Conservation (phyloP, 2,113 vertebrate genomes). For the Pterocles burchelli region DNA sequence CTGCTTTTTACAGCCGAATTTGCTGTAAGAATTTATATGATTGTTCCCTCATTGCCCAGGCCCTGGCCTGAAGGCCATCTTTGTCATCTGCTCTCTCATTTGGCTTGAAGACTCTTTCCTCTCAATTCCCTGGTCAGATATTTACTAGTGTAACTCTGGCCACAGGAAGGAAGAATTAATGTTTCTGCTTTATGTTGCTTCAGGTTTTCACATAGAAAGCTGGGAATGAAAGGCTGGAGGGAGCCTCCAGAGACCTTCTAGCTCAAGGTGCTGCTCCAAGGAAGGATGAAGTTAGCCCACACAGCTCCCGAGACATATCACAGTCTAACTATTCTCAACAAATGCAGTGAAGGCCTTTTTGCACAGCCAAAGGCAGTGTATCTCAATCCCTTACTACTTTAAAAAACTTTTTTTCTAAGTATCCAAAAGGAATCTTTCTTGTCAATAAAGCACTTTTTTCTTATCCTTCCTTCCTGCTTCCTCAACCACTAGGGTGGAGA, state of each 20-base stretch:
- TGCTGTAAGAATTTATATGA: not conserved
- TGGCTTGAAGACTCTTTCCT: not conserved
- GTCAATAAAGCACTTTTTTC: not conserved
- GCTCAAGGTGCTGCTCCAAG: not conserved
- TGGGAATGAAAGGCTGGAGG: not conserved
- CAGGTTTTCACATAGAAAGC: not conserved
- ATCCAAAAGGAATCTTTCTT: not conserved
- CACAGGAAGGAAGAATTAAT: not conserved
- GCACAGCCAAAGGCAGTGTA: not conserved
- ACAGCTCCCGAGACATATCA: not conserved
- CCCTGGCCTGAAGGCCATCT: not conserved
- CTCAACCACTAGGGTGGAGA: not conserved
- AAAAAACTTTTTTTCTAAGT: not conserved
- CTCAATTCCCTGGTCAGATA: not conserved
- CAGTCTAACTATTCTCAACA: not conserved
- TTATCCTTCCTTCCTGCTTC: not conserved
- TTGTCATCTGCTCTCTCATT: not conserved
- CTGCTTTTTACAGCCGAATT: not conserved
- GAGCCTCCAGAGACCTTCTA: not conserved
- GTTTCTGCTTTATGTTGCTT: not conserved
- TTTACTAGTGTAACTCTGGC: not conserved
- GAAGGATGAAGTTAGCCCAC: not conserved
- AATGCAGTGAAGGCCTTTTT: not conserved
- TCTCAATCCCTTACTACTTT: not conserved
- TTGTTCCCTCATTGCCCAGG: not conserved